Base-by-base conservation (phyloP, 2,113 vertebrate genomes). In the Toxostoma redivivum region DNA sequence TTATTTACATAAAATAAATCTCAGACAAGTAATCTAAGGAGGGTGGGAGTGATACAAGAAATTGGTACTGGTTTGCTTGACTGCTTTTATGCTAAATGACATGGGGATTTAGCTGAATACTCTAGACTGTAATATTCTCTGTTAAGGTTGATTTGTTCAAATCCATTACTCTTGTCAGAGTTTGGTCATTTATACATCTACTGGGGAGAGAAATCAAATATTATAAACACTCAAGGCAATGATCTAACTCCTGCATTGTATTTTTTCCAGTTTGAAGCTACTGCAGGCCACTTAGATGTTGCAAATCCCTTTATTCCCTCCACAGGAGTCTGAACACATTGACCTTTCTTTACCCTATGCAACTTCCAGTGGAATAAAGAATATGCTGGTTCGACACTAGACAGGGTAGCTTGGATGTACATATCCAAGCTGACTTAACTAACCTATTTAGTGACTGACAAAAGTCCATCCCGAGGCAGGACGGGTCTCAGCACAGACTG, bases 61-160 rank as follows among this genome's bases (percentile, higher is more conserved):
- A 96, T 40, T 79, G 40, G 19, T 64, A 66, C 5, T 80, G 23
- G 47, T 91, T 90, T 80, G 54, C 71, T 74, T 94, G 80, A 87
- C 81, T 87, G 61, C 42, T 94, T 96, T 90, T 57, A 88, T 72
- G 77, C 53, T 92, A 90, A 95, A 94, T 91, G 70, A 57, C 76
- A 78, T 40, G 7, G 38, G 77, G 51, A 95, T 48, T 85, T 73
- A 70, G n/a, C 38, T 86, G 57, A 96, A 96, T 70, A 78, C 51
- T 85, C 56, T 13, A 64, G 45, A 57, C 44, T 87, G 1, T 51
- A 86, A 92, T 45, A 80, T 51, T 91, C 30, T 84, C n/a, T 90
- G 44, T 87, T 87, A 80, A 85, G 58, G 50, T 28, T 92, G 56
- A 86, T 94, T 87, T 91, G 70, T 54, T 70, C 45, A 92, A 83